Evolutionary conservation across 1,140 invertebrate genomes (phyloP), one percentile per base, ranked within the genome.

Genomic region (Neuroterus valhalla): DNA sequence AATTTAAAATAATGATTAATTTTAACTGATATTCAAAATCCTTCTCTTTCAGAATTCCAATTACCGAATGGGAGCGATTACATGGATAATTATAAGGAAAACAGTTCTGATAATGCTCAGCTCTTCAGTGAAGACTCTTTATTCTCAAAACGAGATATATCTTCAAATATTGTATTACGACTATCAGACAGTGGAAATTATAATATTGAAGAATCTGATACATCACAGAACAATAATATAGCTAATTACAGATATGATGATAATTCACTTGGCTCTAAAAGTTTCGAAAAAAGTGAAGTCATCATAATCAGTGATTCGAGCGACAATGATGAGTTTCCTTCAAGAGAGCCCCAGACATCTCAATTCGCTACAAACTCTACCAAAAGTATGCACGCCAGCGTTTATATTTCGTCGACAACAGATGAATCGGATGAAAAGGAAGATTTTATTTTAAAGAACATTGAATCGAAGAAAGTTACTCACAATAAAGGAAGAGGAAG

Each of bases 221-320:
- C 70, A n/a, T 76, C 75, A 10, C 19, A 70, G 31, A 31, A 31
- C 21, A 42, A 68, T 19, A 55, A 52, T 10, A 3, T 66, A 12
- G 8, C 43, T n/a, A 48, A 66, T 38, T 38, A 23, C 4, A n/a
- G 23, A 19, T n/a, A 48, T 42, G 78, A 77, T 70, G 74, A 71
- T 23, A 66, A 44, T 12, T 12, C 44, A 14, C 15, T 38, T 38
- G 31, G 31, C 6, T 38, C 31, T 10, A 38, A 12, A 68, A 75
- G 23, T 31, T 70, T 1, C 42, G 45, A 46, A 10, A 26, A 76
- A 5, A 76, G 68, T 3, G 78, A 80, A 55, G 46, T 83, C 2
- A 81, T 83, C 11, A 62, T 83, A 4, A 83, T 83, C 19, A 83
- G 82, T 43, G 83, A 85, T 23, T 85, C 83, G 0, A 85, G 82